Percentiles rank a stretch among this genome's conserved stretches.
These are phyloP conservation scores for Hybos culiciformis DNA, from an alignment of 2,888 invertebrate species.

Conservation along the genomic window DNA sequence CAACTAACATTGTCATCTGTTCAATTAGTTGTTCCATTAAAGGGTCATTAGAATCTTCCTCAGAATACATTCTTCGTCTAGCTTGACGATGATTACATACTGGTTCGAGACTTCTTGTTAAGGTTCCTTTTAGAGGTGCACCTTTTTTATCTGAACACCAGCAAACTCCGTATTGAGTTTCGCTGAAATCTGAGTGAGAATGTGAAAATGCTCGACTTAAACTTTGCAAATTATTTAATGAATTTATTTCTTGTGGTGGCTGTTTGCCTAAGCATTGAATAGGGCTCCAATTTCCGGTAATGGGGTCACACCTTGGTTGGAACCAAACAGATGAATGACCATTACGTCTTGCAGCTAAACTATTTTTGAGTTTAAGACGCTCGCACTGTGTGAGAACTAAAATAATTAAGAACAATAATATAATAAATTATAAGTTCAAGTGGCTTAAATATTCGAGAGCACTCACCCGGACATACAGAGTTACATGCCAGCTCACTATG, in stretches of 20 bases:
- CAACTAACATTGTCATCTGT: slow-evolving; percentile 46
- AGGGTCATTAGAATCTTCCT: slow-evolving; percentile 37
- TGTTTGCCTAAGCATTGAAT: slow-evolving; percentile 60
- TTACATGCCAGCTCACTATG: slow-evolving; percentile 65
- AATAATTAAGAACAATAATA: slow-evolving; percentile 10
- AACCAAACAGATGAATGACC: slow-evolving; percentile 40
- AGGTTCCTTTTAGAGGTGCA: slow-evolving; percentile 64
- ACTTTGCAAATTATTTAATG: neutral
- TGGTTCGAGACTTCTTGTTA: slow-evolving; percentile 61
- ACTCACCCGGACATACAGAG: slow-evolving; percentile 59
- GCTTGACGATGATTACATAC: slow-evolving; percentile 70
- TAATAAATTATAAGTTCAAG: slow-evolving; percentile 1
- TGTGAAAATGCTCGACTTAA: slow-evolving; percentile 20
- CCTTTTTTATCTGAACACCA: slow-evolving; percentile 79
- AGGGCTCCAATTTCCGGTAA: slow-evolving; percentile 63
- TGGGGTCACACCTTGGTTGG: slow-evolving; percentile 58
- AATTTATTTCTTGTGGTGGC: neutral
- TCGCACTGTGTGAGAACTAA: slow-evolving; percentile 67
- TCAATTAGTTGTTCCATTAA: slow-evolving; percentile 56
- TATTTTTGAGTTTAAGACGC: slow-evolving; percentile 62
- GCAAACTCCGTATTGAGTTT: slow-evolving; percentile 51
- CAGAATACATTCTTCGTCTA: slow-evolving; percentile 39
- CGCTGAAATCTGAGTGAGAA: slow-evolving; percentile 7
- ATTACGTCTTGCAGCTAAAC: slow-evolving; percentile 54
- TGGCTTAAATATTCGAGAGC: slow-evolving; percentile 1